phyloP scores from a whole-genome alignment of 2,797 vertebrate genomes.

The Carapus acus region DNA sequence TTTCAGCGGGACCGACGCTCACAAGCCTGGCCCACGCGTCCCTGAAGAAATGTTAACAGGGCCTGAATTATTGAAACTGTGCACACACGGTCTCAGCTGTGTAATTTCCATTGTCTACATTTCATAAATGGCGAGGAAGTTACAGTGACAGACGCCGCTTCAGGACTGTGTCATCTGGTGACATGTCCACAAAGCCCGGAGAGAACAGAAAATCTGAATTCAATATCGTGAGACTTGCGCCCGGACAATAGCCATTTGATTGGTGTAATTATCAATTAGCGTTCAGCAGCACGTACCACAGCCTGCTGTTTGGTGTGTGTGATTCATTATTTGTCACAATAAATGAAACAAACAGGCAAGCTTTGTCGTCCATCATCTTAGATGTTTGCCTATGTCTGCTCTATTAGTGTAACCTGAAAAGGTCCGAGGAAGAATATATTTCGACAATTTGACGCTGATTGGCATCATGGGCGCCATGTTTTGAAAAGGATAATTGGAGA shows the following conservation, averaged over 20 bases:
- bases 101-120: conserved; percentile 45
- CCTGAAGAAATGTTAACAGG: conserved; percentile 36
- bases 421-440: conserved; percentile 15
- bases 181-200: conserved; percentile 37
- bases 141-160: conserved; percentile 16
- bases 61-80: conserved; percentile 35
- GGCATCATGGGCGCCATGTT: no score
- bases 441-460: conserved; percentile 2
- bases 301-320: conserved; percentile 41
- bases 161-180: conserved; percentile 52
- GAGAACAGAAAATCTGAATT: conserved; percentile 62
- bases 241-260: conserved; percentile 66
- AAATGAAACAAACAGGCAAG: conserved; percentile 38
- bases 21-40: conserved; percentile 39
- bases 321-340: conserved; percentile 50
- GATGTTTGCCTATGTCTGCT: conserved; percentile 22
- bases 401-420: conserved; percentile 24
- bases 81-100: conserved; percentile 43
- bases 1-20: conserved; percentile 30
- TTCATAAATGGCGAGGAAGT: conserved; percentile 31
- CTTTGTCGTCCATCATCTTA: conserved; percentile 26
- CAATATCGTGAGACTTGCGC: conserved; percentile 55
- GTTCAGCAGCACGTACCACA: conserved; percentile 54
- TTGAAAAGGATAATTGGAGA: no score
- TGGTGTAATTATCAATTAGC: conserved; percentile 65